A percentile compares a stretch with the other conserved stretches of the same genome.
Evolutionary conservation across 2,888 invertebrate genomes (phyloP).

Genomic region (Ochropacha duplaris): DNA sequence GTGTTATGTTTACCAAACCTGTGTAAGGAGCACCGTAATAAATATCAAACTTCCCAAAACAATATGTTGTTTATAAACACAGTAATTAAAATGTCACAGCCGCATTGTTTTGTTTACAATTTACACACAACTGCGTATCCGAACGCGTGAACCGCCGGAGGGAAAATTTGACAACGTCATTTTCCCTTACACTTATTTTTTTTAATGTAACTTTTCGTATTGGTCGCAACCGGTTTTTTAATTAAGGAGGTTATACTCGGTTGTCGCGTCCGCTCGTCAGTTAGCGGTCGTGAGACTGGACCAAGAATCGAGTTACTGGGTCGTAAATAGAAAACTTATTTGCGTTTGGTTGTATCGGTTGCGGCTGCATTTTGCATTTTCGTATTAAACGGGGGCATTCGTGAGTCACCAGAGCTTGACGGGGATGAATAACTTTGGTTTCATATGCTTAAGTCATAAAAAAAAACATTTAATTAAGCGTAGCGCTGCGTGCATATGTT

Average conservation of each 20-base stretch:
- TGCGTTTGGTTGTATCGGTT: conserved; percentile 33
- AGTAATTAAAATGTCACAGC: conserved; percentile 12
- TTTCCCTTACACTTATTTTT: conserved; percentile 23
- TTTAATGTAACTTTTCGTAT: conserved; percentile 1
- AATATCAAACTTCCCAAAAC: background rate
- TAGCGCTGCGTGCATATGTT: background rate
- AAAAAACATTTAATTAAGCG: background rate
- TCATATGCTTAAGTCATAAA: background rate
- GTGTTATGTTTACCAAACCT: background rate
- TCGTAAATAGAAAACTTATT: conserved; percentile 64
- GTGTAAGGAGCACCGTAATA: background rate
- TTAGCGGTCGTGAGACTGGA: conserved; percentile 46
- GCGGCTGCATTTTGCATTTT: conserved; percentile 41
- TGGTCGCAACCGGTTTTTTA: conserved; percentile 5
- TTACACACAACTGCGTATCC: conserved; percentile 9
- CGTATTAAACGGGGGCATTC: conserved; percentile 22
- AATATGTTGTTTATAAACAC: conserved; percentile 2
- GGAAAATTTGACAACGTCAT: conserved; percentile 23
- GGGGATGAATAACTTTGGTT: background rate
- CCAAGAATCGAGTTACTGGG: conserved; percentile 48
- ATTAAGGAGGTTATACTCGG: conserved; percentile 1
- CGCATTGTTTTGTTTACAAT: conserved; percentile 12
- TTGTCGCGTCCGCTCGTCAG: conserved; percentile 49
- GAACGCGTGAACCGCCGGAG: conserved; percentile 10
- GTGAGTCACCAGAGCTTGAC: conserved; percentile 30